These are phyloP conservation scores for Mythimna ferrago DNA, from an alignment of 2,888 invertebrate genomes.

Conservation along the genomic window DNA sequence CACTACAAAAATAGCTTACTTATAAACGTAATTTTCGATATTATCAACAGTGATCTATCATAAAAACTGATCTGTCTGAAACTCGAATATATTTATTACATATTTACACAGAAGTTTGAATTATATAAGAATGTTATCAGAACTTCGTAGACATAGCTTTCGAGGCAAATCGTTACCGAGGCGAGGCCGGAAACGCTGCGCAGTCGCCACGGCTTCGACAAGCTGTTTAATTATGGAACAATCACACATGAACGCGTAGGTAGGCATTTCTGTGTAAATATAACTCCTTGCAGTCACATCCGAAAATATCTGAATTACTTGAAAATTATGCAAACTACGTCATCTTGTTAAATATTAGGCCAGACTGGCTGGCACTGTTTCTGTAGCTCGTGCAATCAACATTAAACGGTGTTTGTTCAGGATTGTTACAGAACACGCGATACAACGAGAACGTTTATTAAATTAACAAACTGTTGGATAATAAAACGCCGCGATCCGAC, in stretches of 20 bases:
- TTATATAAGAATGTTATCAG: no score
- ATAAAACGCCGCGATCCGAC: constrained; percentile 1
- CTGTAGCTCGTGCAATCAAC: constrained; percentile 23
- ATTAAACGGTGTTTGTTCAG: constrained; percentile 20
- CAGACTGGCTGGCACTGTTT: constrained; percentile 35
- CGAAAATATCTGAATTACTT: constrained; percentile 44
- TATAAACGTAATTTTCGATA: no score
- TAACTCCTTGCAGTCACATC: constrained; percentile 17
- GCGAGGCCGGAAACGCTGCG: background rate
- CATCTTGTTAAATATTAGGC: constrained; percentile 6
- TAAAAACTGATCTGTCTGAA: no score
- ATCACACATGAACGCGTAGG: background rate
- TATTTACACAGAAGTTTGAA: no score
- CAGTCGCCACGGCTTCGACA: background rate
- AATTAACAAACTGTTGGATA: constrained; percentile 26
- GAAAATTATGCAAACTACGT: constrained; percentile 33
- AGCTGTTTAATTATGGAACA: constrained; percentile 29
- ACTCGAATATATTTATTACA: no score
- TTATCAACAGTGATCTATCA: no score
- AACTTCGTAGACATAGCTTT: no score
- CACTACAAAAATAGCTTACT: no score
- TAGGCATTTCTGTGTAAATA: constrained; percentile 13
- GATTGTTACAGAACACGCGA: constrained; percentile 2
- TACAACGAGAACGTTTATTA: constrained; percentile 23
- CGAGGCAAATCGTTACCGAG: background rate